These are phyloP conservation scores for Ophiodon elongatus DNA, from an alignment of 2,113 vertebrate species.

Conservation along the genomic window DNA sequence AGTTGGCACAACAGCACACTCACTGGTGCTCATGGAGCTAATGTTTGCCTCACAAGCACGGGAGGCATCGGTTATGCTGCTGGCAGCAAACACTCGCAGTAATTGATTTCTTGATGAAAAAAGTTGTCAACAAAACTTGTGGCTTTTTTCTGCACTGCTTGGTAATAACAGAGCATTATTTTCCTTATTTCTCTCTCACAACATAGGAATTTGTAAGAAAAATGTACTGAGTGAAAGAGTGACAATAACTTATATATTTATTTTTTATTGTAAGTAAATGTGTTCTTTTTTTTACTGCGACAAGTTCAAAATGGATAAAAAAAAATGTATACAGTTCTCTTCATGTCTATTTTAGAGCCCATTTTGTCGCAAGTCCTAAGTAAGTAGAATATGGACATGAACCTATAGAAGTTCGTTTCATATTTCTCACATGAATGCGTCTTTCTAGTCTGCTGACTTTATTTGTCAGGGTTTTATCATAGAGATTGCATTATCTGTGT, in stretches of 20 bases:
- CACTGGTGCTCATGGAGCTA: background rate
- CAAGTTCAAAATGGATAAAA: background rate
- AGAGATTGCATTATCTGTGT: constrained; percentile 8
- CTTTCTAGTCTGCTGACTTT: constrained; percentile 11
- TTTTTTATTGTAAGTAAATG: constrained; percentile 1
- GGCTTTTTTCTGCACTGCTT: background rate
- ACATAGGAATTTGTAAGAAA: background rate
- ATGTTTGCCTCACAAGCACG: constrained; percentile 32
- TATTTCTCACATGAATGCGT: constrained; percentile 32
- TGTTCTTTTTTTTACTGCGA: background rate
- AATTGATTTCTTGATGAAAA: constrained; percentile 40
- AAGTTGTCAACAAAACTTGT: constrained; percentile 19
- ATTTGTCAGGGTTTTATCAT: constrained; percentile 22
- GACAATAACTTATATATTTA: background rate
- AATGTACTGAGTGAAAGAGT: background rate
- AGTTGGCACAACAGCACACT: constrained; percentile 24
- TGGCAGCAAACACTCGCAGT: constrained; percentile 42
- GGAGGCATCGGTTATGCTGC: constrained; percentile 5
- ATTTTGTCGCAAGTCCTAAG: background rate
- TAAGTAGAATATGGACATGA: background rate
- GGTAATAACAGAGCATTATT: background rate
- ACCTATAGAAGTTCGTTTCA: background rate
- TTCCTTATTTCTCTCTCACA: background rate
- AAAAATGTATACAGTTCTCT: background rate
- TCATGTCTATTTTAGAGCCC: background rate